Percentiles rank a stretch among this genome's conserved stretches.
These are phyloP conservation scores for Vanessa atalanta DNA, from an alignment of 1,140 invertebrate genomes.

Conservation along the genomic window DNA sequence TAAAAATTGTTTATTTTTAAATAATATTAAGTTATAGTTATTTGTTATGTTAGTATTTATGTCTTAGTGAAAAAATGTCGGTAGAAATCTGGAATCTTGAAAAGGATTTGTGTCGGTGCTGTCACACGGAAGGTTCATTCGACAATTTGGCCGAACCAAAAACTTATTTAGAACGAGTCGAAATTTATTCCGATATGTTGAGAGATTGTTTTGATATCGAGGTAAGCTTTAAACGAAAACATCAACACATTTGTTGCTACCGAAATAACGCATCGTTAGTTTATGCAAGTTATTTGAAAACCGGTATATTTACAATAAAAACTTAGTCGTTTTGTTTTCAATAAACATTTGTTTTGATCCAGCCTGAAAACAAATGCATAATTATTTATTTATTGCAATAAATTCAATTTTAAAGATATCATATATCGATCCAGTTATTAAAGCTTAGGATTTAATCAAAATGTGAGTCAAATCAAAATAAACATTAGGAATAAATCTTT, in stretches of 20 bases:
- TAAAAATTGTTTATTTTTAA: slow-evolving; percentile 14
- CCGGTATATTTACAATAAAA: not conserved
- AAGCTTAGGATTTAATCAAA: not conserved
- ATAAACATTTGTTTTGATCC: no score
- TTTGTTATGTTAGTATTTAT: not conserved
- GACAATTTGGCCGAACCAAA: slow-evolving; percentile 53
- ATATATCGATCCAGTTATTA: not conserved
- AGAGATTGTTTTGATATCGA: slow-evolving; percentile 57
- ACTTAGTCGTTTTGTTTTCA: no score
- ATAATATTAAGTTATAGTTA: slow-evolving; percentile 4
- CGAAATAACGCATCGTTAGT: not conserved
- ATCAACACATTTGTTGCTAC: not conserved
- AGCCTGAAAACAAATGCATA: no score
- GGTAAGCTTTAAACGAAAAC: slow-evolving; percentile 45
- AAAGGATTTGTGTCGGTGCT: slow-evolving; percentile 63
- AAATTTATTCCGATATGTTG: slow-evolving; percentile 64
- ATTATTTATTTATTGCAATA: no score
- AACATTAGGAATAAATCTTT: not conserved
- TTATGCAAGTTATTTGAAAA: not conserved
- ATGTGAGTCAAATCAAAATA: not conserved
- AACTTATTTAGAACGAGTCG: slow-evolving; percentile 42
- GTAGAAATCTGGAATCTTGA: slow-evolving; percentile 53
- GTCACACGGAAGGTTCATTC: slow-evolving; percentile 61
- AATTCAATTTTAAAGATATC: no score
- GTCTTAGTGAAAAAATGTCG: slow-evolving; percentile 50